These are phyloP conservation scores for Psittacula echo DNA, from an alignment of 2,797 vertebrate genomes.

Conservation along the genomic window DNA sequence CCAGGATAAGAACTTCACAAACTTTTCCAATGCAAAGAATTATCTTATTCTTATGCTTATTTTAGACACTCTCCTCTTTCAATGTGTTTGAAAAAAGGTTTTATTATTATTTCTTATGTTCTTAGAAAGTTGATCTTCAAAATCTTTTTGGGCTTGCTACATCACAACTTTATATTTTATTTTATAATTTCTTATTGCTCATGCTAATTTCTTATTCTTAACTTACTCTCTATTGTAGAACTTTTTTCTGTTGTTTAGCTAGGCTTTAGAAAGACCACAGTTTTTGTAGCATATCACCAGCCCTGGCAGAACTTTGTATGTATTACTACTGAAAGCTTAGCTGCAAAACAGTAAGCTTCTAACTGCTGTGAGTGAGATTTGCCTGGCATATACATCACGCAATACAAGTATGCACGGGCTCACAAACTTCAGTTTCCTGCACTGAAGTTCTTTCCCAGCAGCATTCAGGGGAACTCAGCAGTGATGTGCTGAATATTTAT, in stretches of 20 bases:
- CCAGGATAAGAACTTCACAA: background rate
- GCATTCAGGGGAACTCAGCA: background rate
- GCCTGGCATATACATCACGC: background rate
- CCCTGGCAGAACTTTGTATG: background rate
- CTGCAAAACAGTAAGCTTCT: background rate
- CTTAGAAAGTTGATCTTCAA: background rate
- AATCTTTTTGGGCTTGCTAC: background rate
- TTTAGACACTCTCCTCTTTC: background rate
- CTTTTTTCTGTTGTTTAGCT: background rate
- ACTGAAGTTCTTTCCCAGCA: background rate
- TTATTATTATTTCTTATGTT: background rate
- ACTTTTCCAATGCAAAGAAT: background rate
- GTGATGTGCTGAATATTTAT: background rate
- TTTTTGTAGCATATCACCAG: background rate
- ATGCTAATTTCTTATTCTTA: background rate
- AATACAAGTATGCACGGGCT: background rate
- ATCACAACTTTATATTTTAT: background rate
- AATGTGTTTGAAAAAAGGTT: background rate
- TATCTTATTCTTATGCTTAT: background rate
- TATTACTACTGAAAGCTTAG: background rate
- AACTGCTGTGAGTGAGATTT: background rate
- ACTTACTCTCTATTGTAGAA: background rate
- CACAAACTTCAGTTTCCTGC: background rate
- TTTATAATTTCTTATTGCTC: background rate
- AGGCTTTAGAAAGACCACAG: background rate